Conservation (phyloP, 2,888 invertebrate genomes). For the Brachycybe producta region DNA sequence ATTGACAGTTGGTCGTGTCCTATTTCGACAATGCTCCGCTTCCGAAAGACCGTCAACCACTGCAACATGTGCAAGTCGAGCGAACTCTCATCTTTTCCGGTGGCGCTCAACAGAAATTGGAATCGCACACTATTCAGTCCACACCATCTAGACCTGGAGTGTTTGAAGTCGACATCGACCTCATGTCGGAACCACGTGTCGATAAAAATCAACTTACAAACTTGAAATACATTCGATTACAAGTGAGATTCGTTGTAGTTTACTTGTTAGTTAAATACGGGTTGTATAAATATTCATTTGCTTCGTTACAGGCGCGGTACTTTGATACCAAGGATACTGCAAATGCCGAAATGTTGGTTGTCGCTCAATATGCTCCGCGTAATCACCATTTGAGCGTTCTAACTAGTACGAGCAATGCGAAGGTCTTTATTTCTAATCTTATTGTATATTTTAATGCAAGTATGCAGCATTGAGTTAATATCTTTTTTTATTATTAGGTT, state of each 20-base stretch:
- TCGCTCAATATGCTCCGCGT: conserved; percentile 66
- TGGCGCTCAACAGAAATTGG: conserved; percentile 52
- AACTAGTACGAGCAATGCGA: conserved; percentile 68
- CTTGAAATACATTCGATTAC: conserved; percentile 21
- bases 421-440: conserved; percentile 43
- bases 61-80: conserved; percentile 22
- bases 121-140: conserved; percentile 47
- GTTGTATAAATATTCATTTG: too few species aligned
- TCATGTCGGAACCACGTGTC: conserved; percentile 48
- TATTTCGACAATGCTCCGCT: conserved; percentile 82
- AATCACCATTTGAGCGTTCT: conserved; percentile 71
- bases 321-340: conserved; percentile 54
- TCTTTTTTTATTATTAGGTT: conserved; percentile 42
- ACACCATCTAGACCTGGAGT: conserved; percentile 56
- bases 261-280: background rate
- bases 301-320: conserved; percentile 44
- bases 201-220: conserved; percentile 22
- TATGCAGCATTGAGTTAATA: background rate
- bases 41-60: conserved; percentile 45
- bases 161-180: conserved; percentile 69
- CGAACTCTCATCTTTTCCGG: conserved; percentile 21
- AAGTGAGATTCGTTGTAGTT: conserved; percentile 15
- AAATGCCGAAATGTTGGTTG: conserved; percentile 52
- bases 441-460: background rate
- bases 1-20: conserved; percentile 60